Base-by-base conservation (phyloP, 1,140 invertebrate species). In the Neodiprion pinetum region DNA sequence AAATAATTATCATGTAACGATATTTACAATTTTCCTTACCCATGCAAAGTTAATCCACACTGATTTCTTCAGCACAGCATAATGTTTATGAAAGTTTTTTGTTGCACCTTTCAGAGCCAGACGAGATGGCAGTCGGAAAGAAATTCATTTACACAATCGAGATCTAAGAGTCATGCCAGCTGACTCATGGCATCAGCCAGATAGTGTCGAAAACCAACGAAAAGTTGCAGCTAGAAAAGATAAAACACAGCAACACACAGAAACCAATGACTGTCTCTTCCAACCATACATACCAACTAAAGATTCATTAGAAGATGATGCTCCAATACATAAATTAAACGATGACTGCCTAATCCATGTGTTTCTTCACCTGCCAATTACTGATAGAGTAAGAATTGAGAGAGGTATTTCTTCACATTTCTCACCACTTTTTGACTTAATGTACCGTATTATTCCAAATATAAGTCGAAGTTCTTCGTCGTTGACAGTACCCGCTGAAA, bases 161-260 rank as follows among this genome's bases (percentile, higher is more conserved):
- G 78, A 84, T 50, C 77, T 88, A 21, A 80, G 81, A 77, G 83
- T 88, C 0, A 75, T 81, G 10, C 76, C 84, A 70, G 87, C 87
- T 10, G 85, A 88, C 75, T 83, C 86, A 40, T 88, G 87, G 87
- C 85, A 88, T 78, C 87, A 88, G 74, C 87, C 87, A 11, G 86
- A 87, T 48, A 86, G 77, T 66, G 76, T 84, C 66, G 83, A 86
- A 74, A 81, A 83, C 77, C 80, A 79, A 78, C 79, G 78, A 69
- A 83, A 82, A 73, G 71, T 79, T 68, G 74, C 73, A 7, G 69
- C 72, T 53, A 75, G 76, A 9, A 80, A 80, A 67, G n/a, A 81
- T 23, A 69, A 74, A 72, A 68, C 47, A 48, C 49, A 48, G 50
- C 50, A 82, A 75, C 72, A 73, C 71, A 10, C 21, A 49, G 14